These are phyloP conservation scores for Asbolus verrucosus DNA, from an alignment of 1,140 invertebrate species.

Conservation along the genomic window DNA sequence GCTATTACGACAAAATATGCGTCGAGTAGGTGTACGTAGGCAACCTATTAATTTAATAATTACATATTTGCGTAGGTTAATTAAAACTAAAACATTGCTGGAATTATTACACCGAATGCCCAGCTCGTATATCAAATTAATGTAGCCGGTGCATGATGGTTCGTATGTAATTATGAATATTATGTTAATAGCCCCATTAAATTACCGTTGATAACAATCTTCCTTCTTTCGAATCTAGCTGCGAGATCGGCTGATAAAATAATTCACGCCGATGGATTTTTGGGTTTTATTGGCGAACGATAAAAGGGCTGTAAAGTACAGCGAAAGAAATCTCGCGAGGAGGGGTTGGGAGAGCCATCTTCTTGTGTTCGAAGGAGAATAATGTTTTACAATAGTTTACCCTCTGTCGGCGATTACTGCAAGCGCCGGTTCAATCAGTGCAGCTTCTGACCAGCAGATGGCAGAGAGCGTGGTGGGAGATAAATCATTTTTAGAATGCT, in stretches of 20 bases:
- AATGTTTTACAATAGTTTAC: conserved; percentile 9
- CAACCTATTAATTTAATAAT: too few species aligned
- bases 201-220: neutral
- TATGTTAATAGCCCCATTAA: neutral
- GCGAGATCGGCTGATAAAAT: too few species aligned
- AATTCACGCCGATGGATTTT: too few species aligned
- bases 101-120: neutral
- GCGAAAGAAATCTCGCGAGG: too few species aligned
- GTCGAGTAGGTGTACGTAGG: too few species aligned
- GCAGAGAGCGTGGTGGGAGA: conserved; percentile 26
- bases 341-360: conserved; percentile 31
- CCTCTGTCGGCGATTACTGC: conserved; percentile 25
- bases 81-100: too few species aligned
- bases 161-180: conserved; percentile 13
- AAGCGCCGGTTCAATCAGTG: conserved; percentile 39
- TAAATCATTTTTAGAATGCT: conserved; percentile 36
- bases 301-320: too few species aligned
- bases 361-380: neutral
- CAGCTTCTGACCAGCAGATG: conserved; percentile 48
- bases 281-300: too few species aligned
- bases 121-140: conserved; percentile 1
- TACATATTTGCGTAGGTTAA: too few species aligned
- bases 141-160: neutral
- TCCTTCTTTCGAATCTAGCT: neutral
- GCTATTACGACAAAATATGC: too few species aligned